phyloP scores from a whole-genome alignment of 2,888 invertebrate genomes.

The Tribolium freemani region DNA sequence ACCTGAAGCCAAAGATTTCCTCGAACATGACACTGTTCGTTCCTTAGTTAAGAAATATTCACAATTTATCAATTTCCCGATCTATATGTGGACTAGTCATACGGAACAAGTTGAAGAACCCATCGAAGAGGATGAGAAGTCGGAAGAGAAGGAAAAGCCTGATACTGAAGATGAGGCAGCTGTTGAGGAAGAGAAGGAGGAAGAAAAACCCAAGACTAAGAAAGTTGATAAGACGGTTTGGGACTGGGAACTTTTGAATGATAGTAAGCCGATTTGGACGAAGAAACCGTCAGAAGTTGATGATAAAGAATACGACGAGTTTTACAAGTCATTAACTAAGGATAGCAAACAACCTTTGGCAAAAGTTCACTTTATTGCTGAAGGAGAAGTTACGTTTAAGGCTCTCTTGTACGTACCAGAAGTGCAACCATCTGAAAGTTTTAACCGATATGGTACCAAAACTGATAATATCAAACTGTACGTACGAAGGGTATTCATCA shows the following conservation, averaged over 20 bases:
- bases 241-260: conserved; percentile 98
- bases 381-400: conserved; percentile 99
- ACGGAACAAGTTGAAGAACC: conserved; percentile 84
- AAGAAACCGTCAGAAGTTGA: conserved; percentile 88
- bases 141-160: conserved; percentile 71
- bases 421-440: conserved; percentile 91
- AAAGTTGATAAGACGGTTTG: conserved; percentile 94
- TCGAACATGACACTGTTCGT: conserved; percentile 92
- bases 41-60: conserved; percentile 97
- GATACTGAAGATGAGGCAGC: conserved; percentile 74
- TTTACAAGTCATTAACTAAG: conserved; percentile 96
- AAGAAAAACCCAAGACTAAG: conserved; percentile 85
- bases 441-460: conserved; percentile 95
- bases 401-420: conserved; percentile 95
- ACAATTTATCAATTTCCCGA: conserved; percentile 99
- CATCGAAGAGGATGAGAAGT: conserved; percentile 70
- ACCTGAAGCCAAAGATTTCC: conserved; percentile 96
- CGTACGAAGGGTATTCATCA: conserved; percentile 98
- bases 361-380: conserved; percentile 96
- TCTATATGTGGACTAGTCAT: conserved; percentile 89
- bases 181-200: conserved; percentile 81
- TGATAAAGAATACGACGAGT: conserved; percentile 93
- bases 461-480: conserved; percentile 96
- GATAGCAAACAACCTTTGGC: conserved; percentile 87
- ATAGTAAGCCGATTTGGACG: conserved; percentile 99